Base-by-base conservation (phyloP, 1,140 invertebrate species). In the Drosophila pruinosa region DNA sequence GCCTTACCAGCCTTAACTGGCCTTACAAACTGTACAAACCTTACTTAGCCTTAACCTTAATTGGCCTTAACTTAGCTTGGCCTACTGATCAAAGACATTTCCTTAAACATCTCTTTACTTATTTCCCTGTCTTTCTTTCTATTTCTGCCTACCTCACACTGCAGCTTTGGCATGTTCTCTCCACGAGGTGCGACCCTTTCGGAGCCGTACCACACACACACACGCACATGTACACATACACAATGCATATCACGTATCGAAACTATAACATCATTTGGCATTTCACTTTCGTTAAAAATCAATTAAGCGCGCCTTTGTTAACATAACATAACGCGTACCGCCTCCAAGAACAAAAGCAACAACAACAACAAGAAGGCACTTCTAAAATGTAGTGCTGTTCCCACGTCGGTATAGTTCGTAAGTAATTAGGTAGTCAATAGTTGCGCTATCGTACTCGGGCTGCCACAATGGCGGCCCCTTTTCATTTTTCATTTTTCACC, bases 351-450 rank as follows among this genome's bases (percentile, higher is more conserved):
- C 3, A 47, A 47, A 4, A 22, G 8, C 22, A 47, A 48, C 28
- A 34, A 12, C 24, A 28, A 50, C 0, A 28, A 14, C 0, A 31
- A 17, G 7, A 15, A 24, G 6, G 5, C 7, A 24, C 19, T 21
- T 21, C 21, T 5, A 26, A 47, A 24, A 26, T 26, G 26, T 26
- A 26, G 12, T 14, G 14, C 8, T 10, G 47, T 31, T 31, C 39
- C 39, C 43, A 47, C 43, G 39, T 54, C 31, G 50, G 43, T 56
- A 47, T 14, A 24, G 31, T n/a, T 21, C 47, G 31, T 68, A 68
- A 68, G 65, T 69, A 69, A 69, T 69, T 69, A 69, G 48, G 21
- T 62, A 62, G 47, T 62, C 28, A 38, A 68, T 50, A 68, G 64
- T 52, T 61, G 26, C 26, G 56, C 45, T 68, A 68, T 68, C 64